Conservation (phyloP, 2,113 vertebrate species). For the Boleophthalmus pectinirostris region DNA sequence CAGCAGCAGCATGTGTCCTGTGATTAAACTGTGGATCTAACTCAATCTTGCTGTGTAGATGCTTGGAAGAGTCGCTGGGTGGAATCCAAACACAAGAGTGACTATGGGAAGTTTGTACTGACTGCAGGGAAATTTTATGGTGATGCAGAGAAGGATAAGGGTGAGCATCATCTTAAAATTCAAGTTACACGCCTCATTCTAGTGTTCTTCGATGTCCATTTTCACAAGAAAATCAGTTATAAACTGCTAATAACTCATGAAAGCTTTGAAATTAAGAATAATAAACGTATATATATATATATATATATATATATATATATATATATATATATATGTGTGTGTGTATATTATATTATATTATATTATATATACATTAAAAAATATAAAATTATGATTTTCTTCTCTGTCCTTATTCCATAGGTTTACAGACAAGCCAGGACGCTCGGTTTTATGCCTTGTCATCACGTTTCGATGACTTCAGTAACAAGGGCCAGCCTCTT, state of each 20-base stretch:
- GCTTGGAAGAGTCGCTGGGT: constrained; percentile 78
- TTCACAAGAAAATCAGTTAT: neutral
- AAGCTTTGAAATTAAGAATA: neutral
- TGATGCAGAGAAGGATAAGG: constrained; percentile 83
- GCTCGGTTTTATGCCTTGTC: constrained; percentile 81
- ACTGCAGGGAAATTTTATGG: constrained; percentile 81
- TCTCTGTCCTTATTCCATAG: constrained; percentile 34
- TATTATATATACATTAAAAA: no score
- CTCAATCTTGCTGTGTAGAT: constrained; percentile 64
- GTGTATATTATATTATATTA: no score
- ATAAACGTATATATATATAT: neutral
- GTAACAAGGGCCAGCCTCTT: constrained; percentile 78
- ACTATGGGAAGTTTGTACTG: constrained; percentile 82
- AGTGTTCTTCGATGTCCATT: neutral
- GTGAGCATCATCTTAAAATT: constrained; percentile 53
- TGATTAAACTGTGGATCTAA: neutral
- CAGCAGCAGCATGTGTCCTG: neutral
- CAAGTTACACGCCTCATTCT: neutral
- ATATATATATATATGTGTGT: no score
- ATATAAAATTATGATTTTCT: no score
- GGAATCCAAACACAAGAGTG: constrained; percentile 79
- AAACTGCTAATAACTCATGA: neutral
- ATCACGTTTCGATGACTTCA: constrained; percentile 79
- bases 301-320: no score
- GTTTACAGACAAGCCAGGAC: constrained; percentile 81